phyloP scores from a whole-genome alignment of 2,797 vertebrate species.

The Tamandua tetradactyla region DNA sequence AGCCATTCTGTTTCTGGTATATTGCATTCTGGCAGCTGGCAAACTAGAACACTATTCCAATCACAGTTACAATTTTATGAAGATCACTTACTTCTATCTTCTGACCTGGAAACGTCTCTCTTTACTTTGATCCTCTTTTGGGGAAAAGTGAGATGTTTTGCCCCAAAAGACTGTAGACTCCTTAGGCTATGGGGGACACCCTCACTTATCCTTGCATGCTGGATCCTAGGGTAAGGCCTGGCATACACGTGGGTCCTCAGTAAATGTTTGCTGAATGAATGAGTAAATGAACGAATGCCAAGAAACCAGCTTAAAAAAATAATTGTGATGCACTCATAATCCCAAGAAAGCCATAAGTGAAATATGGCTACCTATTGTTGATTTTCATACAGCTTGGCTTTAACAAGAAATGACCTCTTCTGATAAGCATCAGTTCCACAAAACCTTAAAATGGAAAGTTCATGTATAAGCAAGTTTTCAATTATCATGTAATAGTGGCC shows the following conservation, averaged over 20 bases:
- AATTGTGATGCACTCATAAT: not conserved
- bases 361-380: not conserved
- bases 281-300: not conserved
- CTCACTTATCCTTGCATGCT: not conserved
- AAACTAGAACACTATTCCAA: too few relatives aligned
- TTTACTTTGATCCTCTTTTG: slow-evolving; percentile 12
- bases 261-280: not conserved
- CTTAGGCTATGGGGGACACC: not conserved
- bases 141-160: not conserved
- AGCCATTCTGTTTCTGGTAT: too few relatives aligned
- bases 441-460: slow-evolving; percentile 8
- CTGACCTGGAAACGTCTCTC: not conserved
- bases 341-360: not conserved
- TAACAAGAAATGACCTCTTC: not conserved
- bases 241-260: not conserved
- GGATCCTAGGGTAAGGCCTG: not conserved
- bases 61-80: slow-evolving; percentile 9
- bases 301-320: slow-evolving; percentile 1
- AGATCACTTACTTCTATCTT: not conserved
- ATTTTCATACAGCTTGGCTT: not conserved
- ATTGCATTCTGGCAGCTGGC: too few relatives aligned
- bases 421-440: not conserved
- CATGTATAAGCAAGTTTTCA: not conserved
- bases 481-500: not conserved
- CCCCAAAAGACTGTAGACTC: not conserved